Percentiles rank a stretch among this genome's conserved stretches.
Conservation (phyloP, 2,113 vertebrate species). For the Balaenoptera acutorostrata region DNA sequence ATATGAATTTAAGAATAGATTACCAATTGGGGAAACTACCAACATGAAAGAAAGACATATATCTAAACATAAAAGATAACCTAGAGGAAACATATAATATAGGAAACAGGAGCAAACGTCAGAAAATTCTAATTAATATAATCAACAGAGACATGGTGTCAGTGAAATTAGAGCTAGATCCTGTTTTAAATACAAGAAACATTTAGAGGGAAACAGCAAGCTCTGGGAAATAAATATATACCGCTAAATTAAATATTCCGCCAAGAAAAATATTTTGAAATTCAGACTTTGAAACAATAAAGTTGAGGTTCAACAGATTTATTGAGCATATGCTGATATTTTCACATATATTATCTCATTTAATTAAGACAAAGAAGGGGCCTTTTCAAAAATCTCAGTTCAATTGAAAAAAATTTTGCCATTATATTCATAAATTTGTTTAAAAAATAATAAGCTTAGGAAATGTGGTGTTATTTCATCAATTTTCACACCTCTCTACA, state of each 20-base stretch:
- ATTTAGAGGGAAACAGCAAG: background rate
- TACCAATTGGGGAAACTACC: background rate
- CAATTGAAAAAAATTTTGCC: background rate
- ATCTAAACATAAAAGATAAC: background rate
- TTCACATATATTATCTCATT: background rate
- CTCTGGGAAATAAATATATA: background rate
- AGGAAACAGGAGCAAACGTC: background rate
- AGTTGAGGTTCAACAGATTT: background rate
- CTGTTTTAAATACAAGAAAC: background rate
- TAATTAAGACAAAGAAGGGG: background rate
- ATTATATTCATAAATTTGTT: background rate
- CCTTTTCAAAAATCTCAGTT: background rate
- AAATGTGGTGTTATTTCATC: background rate
- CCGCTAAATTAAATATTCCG: background rate
- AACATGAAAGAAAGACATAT: background rate
- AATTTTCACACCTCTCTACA: background rate
- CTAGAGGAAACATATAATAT: background rate
- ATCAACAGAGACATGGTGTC: background rate
- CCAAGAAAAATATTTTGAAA: background rate
- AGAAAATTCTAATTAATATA: background rate
- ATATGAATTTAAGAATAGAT: background rate
- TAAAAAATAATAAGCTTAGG: constrained; percentile 46
- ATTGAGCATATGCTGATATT: background rate
- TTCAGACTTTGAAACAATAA: background rate
- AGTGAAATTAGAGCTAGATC: background rate